phyloP scores from a whole-genome alignment of 2,888 invertebrate genomes.

The Anorthoa munda region DNA sequence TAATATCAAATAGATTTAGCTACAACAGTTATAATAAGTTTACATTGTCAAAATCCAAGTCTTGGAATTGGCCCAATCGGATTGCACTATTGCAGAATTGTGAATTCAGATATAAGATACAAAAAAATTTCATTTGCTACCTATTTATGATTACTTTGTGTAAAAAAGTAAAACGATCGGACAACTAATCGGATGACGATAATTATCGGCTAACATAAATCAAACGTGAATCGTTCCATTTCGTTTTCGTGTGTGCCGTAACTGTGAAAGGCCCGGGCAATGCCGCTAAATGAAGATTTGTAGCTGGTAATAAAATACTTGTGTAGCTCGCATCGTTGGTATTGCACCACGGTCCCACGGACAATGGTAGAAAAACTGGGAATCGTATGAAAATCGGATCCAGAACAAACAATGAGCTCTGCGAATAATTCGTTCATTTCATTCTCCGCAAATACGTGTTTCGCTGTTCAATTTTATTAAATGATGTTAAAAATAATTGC shows the following conservation, averaged over 20 bases:
- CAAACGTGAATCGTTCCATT: slow-evolving; percentile 81
- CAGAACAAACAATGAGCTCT: slow-evolving; percentile 55
- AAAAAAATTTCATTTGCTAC: slow-evolving; percentile 41
- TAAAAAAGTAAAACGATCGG: slow-evolving; percentile 64
- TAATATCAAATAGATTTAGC: slow-evolving; percentile 19
- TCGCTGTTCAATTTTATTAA: slow-evolving; percentile 37
- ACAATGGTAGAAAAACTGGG: slow-evolving; percentile 66
- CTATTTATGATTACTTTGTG: slow-evolving; percentile 56
- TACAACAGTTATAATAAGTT: slow-evolving; percentile 37
- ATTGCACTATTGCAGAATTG: slow-evolving; percentile 39
- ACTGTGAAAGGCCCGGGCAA: slow-evolving; percentile 76
- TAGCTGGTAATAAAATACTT: slow-evolving; percentile 82
- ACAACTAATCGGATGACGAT: slow-evolving; percentile 73
- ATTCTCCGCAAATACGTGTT: slow-evolving; percentile 47
- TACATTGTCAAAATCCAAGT: slow-evolving; percentile 37
- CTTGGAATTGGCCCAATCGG: slow-evolving; percentile 53
- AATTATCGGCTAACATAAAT: slow-evolving; percentile 81
- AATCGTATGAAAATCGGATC: slow-evolving; percentile 64
- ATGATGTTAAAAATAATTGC: slow-evolving; percentile 33
- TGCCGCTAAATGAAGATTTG: slow-evolving; percentile 84
- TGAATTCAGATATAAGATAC: slow-evolving; percentile 44
- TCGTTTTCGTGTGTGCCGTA: slow-evolving; percentile 76
- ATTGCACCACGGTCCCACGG: slow-evolving; percentile 69
- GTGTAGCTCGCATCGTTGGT: slow-evolving; percentile 62
- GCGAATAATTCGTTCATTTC: slow-evolving; percentile 56